These are phyloP conservation scores for Villa cingulata DNA, from an alignment of 2,888 invertebrate genomes.

Conservation along the genomic window DNA sequence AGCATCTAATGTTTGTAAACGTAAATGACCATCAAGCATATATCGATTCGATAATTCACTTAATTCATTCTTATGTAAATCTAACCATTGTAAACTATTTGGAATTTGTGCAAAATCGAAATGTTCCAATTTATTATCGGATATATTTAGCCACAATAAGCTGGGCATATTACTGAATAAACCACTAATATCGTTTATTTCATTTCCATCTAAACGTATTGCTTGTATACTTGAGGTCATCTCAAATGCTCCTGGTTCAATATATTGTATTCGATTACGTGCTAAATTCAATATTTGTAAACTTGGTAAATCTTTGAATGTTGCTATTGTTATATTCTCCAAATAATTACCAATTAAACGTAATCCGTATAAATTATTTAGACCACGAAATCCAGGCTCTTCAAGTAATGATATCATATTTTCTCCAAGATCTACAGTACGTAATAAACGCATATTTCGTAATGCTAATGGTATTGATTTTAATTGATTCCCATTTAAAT, in stretches of 20 bases:
- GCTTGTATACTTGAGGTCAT: constrained; percentile 68
- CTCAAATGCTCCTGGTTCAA: constrained; percentile 72
- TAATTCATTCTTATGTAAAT: constrained; percentile 77
- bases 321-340: constrained; percentile 64
- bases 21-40: constrained; percentile 52
- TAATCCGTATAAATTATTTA: constrained; percentile 75
- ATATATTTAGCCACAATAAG: constrained; percentile 78
- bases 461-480: constrained; percentile 68
- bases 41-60: constrained; percentile 63
- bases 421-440: constrained; percentile 82
- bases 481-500: constrained; percentile 75
- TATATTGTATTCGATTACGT: constrained; percentile 62
- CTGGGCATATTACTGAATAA: constrained; percentile 72
- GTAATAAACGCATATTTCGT: constrained; percentile 69
- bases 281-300: constrained; percentile 79
- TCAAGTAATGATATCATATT: constrained; percentile 73
- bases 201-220: constrained; percentile 74
- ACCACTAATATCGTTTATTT: constrained; percentile 65
- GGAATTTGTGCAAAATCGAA: constrained; percentile 83
- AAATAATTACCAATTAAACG: constrained; percentile 80
- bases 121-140: constrained; percentile 76
- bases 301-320: constrained; percentile 64
- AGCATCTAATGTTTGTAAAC: constrained; percentile 73
- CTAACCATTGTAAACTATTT: constrained; percentile 70
- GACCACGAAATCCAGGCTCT: constrained; percentile 67